Conservation (phyloP, 2,113 vertebrate genomes). For the Neodontobutis hainanensis region DNA sequence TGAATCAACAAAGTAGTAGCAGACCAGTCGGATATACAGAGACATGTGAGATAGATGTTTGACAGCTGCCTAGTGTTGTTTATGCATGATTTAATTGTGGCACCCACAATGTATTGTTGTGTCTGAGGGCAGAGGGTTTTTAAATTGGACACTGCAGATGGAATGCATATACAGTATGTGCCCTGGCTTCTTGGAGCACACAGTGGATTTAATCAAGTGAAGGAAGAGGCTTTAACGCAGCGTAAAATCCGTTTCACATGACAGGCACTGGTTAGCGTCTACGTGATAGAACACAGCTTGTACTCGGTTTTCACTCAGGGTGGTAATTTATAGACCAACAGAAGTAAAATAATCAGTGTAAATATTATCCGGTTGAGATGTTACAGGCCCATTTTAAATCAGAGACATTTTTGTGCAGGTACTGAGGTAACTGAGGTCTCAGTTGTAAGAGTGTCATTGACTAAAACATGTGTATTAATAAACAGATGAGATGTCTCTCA, state of each 20-base stretch:
- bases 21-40: neutral
- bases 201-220: constrained; percentile 26
- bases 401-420: no score
- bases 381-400: no score
- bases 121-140: constrained; percentile 25
- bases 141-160: constrained; percentile 22
- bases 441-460: no score
- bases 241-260: constrained; percentile 17
- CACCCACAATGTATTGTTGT: constrained; percentile 16
- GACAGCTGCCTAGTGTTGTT: constrained; percentile 7
- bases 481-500: no score
- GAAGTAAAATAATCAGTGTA: neutral
- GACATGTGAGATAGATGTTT: neutral
- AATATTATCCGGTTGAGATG: no score
- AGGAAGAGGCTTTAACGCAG: constrained; percentile 5
- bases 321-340: neutral
- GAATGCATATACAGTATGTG: constrained; percentile 5
- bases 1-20: constrained; percentile 1
- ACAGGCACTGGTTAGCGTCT: constrained; percentile 6
- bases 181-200: constrained; percentile 6
- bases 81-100: constrained; percentile 18
- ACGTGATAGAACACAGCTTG: neutral
- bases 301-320: neutral
- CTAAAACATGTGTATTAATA: no score
- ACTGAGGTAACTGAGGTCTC: no score